A percentile compares a stretch with the other conserved stretches of the same genome.
phyloP scores from a whole-genome alignment of 2,797 vertebrate species.

The Pseudomugil gertrudae region DNA sequence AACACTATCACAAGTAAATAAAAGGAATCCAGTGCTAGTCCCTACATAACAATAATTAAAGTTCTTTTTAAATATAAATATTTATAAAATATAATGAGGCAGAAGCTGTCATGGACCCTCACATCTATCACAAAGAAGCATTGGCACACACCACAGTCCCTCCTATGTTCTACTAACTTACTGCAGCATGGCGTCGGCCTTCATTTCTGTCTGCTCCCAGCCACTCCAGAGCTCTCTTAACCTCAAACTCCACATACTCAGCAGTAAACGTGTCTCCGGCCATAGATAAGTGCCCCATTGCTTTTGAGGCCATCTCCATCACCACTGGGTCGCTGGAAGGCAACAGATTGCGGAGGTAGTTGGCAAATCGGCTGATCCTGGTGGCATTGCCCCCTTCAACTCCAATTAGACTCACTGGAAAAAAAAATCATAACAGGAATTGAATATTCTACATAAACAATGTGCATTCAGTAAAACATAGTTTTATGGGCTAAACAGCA shows the following conservation, averaged over 20 bases:
- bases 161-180: conserved; percentile 73
- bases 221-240: conserved; percentile 98
- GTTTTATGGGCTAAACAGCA: neutral
- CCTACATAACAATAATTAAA: neutral
- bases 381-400: conserved; percentile 98
- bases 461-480: no score
- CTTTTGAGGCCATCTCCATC: conserved; percentile 99
- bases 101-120: conserved; percentile 13
- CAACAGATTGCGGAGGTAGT: conserved; percentile 96
- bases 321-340: conserved; percentile 96
- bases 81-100: neutral
- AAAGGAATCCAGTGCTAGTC: neutral
- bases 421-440: neutral
- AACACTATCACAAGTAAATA: neutral
- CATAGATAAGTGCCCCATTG: conserved; percentile 96
- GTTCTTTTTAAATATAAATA: neutral
- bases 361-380: conserved; percentile 96
- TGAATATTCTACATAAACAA: neutral
- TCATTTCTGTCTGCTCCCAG: conserved; percentile 96
- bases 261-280: conserved; percentile 98
- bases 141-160: conserved; percentile 38
- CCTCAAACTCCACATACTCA: conserved; percentile 98
- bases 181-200: conserved; percentile 94
- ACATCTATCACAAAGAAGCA: conserved; percentile 9
- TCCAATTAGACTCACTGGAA: conserved; percentile 93